Conservation (phyloP, 2,888 invertebrate genomes). For the Dromius quadrimaculatus region DNA sequence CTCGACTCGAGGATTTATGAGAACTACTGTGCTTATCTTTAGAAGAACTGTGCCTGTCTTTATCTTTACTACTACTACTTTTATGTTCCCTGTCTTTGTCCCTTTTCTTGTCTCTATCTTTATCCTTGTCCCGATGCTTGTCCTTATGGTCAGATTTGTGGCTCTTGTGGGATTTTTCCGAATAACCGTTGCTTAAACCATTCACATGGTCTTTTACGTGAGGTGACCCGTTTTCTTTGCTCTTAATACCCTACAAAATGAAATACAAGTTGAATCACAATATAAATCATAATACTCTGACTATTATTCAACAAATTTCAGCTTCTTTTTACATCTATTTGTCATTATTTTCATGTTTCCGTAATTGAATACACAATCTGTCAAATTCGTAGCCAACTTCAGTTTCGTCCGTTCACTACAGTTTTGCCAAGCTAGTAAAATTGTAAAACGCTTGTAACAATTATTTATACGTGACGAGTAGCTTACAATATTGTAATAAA, state of each 20-base stretch:
- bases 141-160: conserved; percentile 74
- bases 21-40: conserved; percentile 63
- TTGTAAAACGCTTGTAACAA: too few relatives aligned
- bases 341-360: too few relatives aligned
- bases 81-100: conserved; percentile 74
- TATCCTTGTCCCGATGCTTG: conserved; percentile 77
- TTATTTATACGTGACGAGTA: too few relatives aligned
- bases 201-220: conserved; percentile 72
- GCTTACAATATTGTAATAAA: too few relatives aligned
- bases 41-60: conserved; percentile 62
- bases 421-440: too few relatives aligned
- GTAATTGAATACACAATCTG: too few relatives aligned
- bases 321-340: too few relatives aligned
- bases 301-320: too few relatives aligned
- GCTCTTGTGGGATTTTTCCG: conserved; percentile 68
- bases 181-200: conserved; percentile 84
- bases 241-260: conserved; percentile 56
- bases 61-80: conserved; percentile 69
- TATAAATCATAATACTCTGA: too few relatives aligned
- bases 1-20: conserved; percentile 67
- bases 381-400: too few relatives aligned
- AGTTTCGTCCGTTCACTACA: too few relatives aligned
- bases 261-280: too few relatives aligned
- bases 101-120: conserved; percentile 71
- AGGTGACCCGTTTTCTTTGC: conserved; percentile 62